Evolutionary conservation across 2,888 invertebrate genomes (phyloP), one percentile per base, ranked within the genome.

Genomic region (Tanytarsus gracilentus): DNA sequence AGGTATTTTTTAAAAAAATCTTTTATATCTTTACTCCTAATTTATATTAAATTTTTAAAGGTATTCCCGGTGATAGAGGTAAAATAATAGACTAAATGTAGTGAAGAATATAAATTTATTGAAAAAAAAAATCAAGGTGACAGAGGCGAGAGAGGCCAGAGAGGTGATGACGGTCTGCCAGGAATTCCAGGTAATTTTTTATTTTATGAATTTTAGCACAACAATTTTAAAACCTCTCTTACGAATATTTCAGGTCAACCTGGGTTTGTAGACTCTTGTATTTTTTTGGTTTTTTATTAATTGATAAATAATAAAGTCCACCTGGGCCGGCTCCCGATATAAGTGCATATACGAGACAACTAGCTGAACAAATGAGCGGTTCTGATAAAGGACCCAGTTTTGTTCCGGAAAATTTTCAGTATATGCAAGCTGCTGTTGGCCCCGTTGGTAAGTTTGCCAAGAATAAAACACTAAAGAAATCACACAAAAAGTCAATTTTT

Each of bases 401-500:
- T 64, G 78, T 80, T 40, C 83, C 84, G 0, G 83, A 83, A 66
- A 78, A 81, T 16, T 86, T 85, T 67, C 82, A 84, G 66, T 89
- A 86, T 71, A 74, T 89, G 70, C 88, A 88, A 73, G 85, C 88
- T 16, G 83, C 86, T 66, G 84, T 87, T 1, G 89, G 89, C 5
- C 83, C 87, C 11, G 80, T 84, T 16, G 93, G 94, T 51, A 51
- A 4, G 51, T 27, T 36, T 29, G 11, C 9, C 49, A 23, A 23
- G 27, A 11, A 23, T 18, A 52, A 16, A 30, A 18, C 2, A 11
- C 2, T 33, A 33, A 23, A 44, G 3, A 18, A 48, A 26, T 26
- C 33, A 33, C n/a, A 25, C 6, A 62, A 6, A 53, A 55, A 44
- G 30, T 40, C 14, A 9, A 40, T 40, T 44, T 27, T 39, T 25